These are phyloP conservation scores for Perodicticus potto DNA, from an alignment of 2,797 vertebrate genomes.

Conservation along the genomic window DNA sequence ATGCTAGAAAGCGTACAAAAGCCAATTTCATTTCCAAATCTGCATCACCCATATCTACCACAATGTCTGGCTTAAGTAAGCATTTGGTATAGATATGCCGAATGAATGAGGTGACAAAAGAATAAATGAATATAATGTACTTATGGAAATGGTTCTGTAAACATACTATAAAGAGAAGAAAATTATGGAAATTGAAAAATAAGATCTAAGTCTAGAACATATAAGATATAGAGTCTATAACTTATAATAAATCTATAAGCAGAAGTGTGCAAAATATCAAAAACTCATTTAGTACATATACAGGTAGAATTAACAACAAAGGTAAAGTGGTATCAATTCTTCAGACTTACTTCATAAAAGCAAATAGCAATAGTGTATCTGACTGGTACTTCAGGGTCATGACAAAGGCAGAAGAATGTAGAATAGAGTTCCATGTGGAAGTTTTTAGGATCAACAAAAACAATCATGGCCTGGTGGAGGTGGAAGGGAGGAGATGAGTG, in stretches of 20 bases:
- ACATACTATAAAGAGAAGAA: constrained; percentile 32
- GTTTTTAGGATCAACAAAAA: constrained; percentile 95
- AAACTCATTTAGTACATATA: background rate
- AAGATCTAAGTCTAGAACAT: constrained; percentile 38
- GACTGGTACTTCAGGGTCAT: constrained; percentile 95
- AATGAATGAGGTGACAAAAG: constrained; percentile 38
- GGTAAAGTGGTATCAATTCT: background rate
- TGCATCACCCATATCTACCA: background rate
- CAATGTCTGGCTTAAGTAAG: background rate
- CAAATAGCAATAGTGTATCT: constrained; percentile 93
- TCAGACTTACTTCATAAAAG: constrained; percentile 95
- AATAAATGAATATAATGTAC: constrained; percentile 40
- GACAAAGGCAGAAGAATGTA: constrained; percentile 95
- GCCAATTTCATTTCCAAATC: constrained; percentile 24
- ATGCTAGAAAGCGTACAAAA: constrained; percentile 39
- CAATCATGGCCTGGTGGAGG: constrained; percentile 93
- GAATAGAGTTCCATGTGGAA: constrained; percentile 95
- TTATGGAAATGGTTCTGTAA: constrained; percentile 52
- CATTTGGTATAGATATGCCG: background rate
- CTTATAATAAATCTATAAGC: constrained; percentile 33
- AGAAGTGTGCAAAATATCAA: background rate
- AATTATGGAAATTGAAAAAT: constrained; percentile 1
- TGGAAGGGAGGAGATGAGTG: constrained; percentile 33
- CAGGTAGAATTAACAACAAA: constrained; percentile 25
- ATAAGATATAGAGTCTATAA: background rate